Evolutionary conservation across 2,113 vertebrate genomes (phyloP), one percentile per base, ranked within the genome.

Genomic region (Heteronetta atricapilla): DNA sequence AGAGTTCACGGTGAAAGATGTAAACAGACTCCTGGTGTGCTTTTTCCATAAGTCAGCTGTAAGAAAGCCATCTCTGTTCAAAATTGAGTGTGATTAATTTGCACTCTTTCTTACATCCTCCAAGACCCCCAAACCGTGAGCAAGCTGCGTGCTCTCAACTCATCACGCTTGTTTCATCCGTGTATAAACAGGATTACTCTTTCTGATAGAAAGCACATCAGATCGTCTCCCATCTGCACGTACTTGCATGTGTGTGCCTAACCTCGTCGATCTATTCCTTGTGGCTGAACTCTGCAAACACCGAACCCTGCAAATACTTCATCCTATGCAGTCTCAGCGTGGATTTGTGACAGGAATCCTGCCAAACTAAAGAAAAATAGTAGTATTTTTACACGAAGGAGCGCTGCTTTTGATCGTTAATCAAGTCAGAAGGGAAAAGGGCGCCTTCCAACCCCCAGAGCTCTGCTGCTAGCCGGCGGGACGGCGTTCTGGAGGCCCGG

Each of bases 401-500:
- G 16, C 33, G 26, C 11, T 10, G 13, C 13, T 63, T 66, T 56
- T 20, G 53, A 60, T 28, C 28, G 34, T 25, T 14, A 34, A 40
- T 10, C 22, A 29, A 16, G 18, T 26, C 25, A 31, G 23, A 60
- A 2, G 0, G 22, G 0, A 48, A 42, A 42, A 1, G 2, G 2
- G 36, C 2, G 62, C 12, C 40, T 38, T 46, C 62, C 12, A 11
- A 17, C 50, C 19, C 26, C 4, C 14, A 25, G 5, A 8, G 11
- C 44, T 21, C 18, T 3, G 4, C 0, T 5, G 1, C 3, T 34
- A 4, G 1, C 21, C 2, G 6, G 31, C 25, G 11, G 36, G 42
- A 18, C 13, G 0, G 36, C 10, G 44, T 10, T n/a, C 20, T 3
- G 15, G 0, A 18, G 44, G 44, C 36, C 4, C 33, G 3, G 20